phyloP scores from a whole-genome alignment of 2,797 vertebrate species.

The Macropus fuliginosus region DNA sequence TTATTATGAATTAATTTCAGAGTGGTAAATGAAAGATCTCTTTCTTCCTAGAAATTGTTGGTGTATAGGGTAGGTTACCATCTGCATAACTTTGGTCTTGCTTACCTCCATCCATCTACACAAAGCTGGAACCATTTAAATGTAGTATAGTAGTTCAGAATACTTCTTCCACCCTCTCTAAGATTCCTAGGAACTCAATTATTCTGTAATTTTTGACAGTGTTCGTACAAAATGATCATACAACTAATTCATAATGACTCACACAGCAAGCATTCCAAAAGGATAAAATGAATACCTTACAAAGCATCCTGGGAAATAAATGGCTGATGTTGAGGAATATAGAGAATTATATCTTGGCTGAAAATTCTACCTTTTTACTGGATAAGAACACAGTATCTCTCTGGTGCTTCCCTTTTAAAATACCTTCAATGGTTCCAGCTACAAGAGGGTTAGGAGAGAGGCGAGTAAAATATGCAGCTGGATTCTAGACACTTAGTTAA shows the following conservation, averaged over 20 bases:
- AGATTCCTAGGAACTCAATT: not conserved
- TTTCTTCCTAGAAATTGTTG: not conserved
- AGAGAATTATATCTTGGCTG: not conserved
- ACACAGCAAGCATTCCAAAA: not conserved
- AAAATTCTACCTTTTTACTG: conserved; percentile 42
- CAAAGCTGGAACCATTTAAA: not conserved
- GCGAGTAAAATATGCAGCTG: conserved; percentile 21
- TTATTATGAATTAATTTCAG: not conserved
- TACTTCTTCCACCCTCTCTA: not conserved
- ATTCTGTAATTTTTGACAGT: not conserved
- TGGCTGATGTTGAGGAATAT: not conserved
- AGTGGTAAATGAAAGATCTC: not conserved
- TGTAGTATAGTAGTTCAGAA: not conserved
- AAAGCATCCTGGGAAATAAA: not conserved
- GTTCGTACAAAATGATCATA: not conserved
- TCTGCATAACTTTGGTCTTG: not conserved
- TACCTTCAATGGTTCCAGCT: conserved; percentile 16
- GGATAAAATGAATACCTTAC: not conserved
- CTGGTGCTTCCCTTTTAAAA: conserved; percentile 2
- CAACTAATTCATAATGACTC: not conserved
- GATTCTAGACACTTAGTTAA: conserved; percentile 30
- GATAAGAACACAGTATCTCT: conserved; percentile 44
- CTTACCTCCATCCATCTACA: not conserved
- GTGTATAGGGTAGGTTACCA: not conserved
- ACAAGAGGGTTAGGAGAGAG: not conserved